Evolutionary conservation across 2,113 vertebrate species (phyloP).

Genomic region (Oreochromis niloticus): DNA sequence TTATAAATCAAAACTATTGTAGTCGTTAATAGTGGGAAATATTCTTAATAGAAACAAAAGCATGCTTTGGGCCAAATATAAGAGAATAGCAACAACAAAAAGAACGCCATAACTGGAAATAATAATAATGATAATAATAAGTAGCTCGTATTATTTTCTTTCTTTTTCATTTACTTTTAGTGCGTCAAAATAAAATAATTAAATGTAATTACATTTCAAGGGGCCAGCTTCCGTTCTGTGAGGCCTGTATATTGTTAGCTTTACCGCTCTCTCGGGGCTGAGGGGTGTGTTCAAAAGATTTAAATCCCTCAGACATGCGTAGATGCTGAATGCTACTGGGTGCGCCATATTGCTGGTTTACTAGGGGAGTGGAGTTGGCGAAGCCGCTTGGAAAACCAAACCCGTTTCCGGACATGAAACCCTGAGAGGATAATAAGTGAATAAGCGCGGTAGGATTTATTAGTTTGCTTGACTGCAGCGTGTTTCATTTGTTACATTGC

Average conservation of each 20-base stretch:
- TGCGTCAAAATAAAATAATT: background rate
- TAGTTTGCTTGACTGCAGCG: background rate
- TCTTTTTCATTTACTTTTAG: background rate
- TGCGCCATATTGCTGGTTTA: constrained; percentile 71
- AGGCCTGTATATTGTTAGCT: rapidly evolving
- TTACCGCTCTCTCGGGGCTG: background rate
- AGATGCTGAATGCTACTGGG: constrained; percentile 30
- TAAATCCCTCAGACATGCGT: constrained; percentile 70
- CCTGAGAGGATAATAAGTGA: constrained; percentile 21
- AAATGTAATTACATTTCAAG: background rate
- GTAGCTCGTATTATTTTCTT: background rate
- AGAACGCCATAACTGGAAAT: background rate
- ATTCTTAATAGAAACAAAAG: background rate
- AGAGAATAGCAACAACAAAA: background rate
- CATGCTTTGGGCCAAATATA: background rate
- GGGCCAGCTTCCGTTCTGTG: background rate
- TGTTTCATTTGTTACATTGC: background rate
- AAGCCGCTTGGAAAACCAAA: constrained; percentile 31
- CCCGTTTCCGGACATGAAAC: constrained; percentile 45
- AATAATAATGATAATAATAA: background rate
- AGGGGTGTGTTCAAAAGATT: constrained; percentile 67
- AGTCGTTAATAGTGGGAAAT: background rate
- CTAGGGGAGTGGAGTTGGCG: constrained; percentile 58
- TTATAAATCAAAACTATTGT: background rate
- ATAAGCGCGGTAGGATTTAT: background rate